Evolutionary conservation across 2,113 vertebrate species (phyloP).

Genomic region (Triplophysa siluroides): DNA sequence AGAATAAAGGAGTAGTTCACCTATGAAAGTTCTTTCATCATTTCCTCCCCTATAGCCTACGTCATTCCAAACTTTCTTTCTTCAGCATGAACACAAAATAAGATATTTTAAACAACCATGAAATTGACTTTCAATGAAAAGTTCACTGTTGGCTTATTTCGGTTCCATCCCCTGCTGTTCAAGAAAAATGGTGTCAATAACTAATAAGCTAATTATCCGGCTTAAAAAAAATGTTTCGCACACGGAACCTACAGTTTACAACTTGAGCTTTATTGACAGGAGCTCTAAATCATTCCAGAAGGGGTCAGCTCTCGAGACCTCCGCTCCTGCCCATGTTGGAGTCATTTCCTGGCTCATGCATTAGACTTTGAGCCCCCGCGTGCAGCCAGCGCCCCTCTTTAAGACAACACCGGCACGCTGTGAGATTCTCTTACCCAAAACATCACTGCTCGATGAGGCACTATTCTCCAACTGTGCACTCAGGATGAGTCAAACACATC

Average conservation of each 20-base stretch:
- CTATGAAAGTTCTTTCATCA: too few relatives aligned
- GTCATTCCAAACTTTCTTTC: too few relatives aligned
- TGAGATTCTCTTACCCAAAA: constrained; percentile 31
- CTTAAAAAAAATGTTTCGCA: neutral
- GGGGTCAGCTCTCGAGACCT: constrained; percentile 50
- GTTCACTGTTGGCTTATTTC: neutral
- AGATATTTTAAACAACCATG: too few relatives aligned
- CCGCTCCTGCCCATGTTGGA: constrained; percentile 69
- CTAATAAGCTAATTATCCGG: neutral
- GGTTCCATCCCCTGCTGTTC: neutral
- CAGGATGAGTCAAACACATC: neutral
- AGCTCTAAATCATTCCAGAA: constrained; percentile 37
- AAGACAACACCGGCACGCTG: constrained; percentile 25
- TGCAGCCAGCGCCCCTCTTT: constrained; percentile 3
- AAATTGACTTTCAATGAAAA: neutral
- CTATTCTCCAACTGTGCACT: neutral
- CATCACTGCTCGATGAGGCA: constrained; percentile 24
- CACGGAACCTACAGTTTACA: neutral
- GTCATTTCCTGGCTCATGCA: constrained; percentile 74
- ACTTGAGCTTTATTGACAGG: constrained; percentile 7
- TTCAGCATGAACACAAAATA: too few relatives aligned
- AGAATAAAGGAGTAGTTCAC: too few relatives aligned
- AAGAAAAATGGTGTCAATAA: neutral
- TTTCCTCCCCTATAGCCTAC: too few relatives aligned
- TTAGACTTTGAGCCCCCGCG: constrained; percentile 59